Percentiles rank a stretch among this genome's conserved stretches.
phyloP scores from a whole-genome alignment of 2,113 vertebrate species.

The Colaptes auratus region DNA sequence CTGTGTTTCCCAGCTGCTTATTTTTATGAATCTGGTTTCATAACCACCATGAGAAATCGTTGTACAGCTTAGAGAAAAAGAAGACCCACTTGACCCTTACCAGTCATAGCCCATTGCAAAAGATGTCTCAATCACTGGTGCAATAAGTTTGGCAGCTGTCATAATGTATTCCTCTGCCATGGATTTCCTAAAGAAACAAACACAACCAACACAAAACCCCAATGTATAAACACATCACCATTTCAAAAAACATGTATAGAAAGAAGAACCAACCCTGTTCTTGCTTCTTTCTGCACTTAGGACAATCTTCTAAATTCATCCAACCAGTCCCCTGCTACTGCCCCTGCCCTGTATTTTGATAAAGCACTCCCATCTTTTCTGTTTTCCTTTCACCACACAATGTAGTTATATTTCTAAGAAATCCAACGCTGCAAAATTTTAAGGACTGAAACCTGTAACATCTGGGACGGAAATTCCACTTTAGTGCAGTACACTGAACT shows the following conservation, averaged over 20 bases:
- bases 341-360: not conserved
- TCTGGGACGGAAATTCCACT: not conserved
- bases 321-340: not conserved
- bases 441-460: not conserved
- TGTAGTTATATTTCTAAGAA: rapidly evolving
- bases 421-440: not conserved
- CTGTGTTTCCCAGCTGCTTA: not conserved
- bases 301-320: not conserved
- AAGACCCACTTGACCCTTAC: conserved; percentile 63
- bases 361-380: not conserved
- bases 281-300: not conserved
- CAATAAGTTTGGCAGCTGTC: conserved; percentile 96
- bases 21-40: not conserved
- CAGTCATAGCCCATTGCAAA: conserved; percentile 96
- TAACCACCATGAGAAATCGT: rapidly evolving
- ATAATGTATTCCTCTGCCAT: conserved; percentile 95
- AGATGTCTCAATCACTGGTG: conserved; percentile 89
- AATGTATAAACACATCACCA: not conserved
- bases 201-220: not conserved
- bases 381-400: not conserved
- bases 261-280: not conserved
- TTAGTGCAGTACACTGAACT: not conserved
- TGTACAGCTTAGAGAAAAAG: not conserved
- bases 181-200: conserved; percentile 80
- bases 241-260: not conserved